phyloP scores from a whole-genome alignment of 2,113 vertebrate species.

The Halcyon malimbica region DNA sequence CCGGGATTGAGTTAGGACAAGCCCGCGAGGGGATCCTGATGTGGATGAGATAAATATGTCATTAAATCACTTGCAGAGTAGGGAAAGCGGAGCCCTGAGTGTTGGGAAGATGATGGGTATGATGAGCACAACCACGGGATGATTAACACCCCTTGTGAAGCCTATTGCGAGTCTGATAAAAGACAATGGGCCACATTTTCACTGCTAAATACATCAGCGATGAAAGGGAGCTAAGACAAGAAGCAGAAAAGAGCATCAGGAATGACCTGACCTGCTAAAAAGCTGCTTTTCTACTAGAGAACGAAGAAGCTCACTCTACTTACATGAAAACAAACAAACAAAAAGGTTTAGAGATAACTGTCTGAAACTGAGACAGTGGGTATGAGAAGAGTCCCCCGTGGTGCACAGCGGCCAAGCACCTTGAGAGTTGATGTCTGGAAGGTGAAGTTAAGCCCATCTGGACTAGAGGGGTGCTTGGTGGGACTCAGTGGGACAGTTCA shows the following conservation, averaged over 20 bases:
- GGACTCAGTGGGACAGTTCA: background rate
- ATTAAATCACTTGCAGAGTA: background rate
- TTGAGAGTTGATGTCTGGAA: background rate
- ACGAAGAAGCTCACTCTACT: background rate
- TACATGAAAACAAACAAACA: background rate
- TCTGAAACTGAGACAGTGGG: accelerated
- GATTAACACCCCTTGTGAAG: background rate
- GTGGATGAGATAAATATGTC: conserved; percentile 20
- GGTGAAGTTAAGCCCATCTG: background rate
- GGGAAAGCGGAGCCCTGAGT: background rate
- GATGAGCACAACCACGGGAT: background rate
- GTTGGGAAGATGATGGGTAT: background rate
- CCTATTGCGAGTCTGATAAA: conserved; percentile 12
- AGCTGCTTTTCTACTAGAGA: background rate
- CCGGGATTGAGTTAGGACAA: conserved; percentile 36
- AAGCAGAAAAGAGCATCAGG: background rate
- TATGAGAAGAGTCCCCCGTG: background rate
- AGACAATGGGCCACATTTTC: conserved; percentile 40
- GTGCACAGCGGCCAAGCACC: background rate
- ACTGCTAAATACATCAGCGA: conserved; percentile 20
- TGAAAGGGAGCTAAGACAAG: background rate
- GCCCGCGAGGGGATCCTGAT: background rate
- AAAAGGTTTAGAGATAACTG: background rate
- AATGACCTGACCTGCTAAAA: background rate
- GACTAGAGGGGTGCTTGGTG: background rate